Evolutionary conservation across 1,140 invertebrate species (phyloP).

Genomic region (Vanessa tameamea): DNA sequence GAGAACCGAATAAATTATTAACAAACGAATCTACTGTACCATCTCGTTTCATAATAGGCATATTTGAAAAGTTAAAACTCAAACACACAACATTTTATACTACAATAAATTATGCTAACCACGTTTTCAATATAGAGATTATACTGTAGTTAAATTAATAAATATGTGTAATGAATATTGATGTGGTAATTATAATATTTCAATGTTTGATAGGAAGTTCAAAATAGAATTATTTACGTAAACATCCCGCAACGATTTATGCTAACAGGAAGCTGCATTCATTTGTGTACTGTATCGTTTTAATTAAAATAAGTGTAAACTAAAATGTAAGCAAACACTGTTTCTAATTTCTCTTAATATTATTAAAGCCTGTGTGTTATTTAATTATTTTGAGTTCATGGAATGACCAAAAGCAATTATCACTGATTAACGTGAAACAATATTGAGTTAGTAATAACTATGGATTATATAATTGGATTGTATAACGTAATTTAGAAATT

Average conservation of each 20-base stretch:
- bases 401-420: neutral
- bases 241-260: slow-evolving; percentile 25
- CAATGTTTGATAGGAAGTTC: slow-evolving; percentile 24
- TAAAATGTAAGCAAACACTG: neutral
- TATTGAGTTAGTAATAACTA: too few species aligned
- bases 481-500: too few species aligned
- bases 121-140: neutral
- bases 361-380: neutral
- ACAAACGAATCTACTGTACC: too few species aligned
- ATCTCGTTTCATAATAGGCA: too few species aligned
- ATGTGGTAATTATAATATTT: slow-evolving; percentile 29
- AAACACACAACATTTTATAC: too few species aligned
- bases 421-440: neutral
- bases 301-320: slow-evolving; percentile 20
- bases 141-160: slow-evolving; percentile 20
- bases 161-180: slow-evolving; percentile 31
- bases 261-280: slow-evolving; percentile 21
- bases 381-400: neutral
- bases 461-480: too few species aligned
- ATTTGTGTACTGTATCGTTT: slow-evolving; percentile 24
- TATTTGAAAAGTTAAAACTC: too few species aligned
- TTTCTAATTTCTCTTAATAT: neutral
- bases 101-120: too few species aligned
- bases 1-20: too few species aligned
- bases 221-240: slow-evolving; percentile 31